A percentile compares a stretch with the other conserved stretches of the same genome.
phyloP scores from a whole-genome alignment of 2,888 invertebrate species.

The Pandemis corylana region DNA sequence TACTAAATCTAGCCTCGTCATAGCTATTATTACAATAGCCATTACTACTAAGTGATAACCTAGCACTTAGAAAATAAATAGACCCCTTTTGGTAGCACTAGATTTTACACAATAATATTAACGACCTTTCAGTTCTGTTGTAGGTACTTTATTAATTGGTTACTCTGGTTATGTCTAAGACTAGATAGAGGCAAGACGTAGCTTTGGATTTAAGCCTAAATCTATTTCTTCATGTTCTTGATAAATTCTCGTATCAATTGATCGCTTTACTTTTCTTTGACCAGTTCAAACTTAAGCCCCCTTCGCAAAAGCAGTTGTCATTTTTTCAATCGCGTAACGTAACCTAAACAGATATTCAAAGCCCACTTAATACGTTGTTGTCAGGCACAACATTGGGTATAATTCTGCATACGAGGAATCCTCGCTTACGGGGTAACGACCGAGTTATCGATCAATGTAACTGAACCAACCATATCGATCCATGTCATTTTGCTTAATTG shows the following conservation, averaged over 20 bases:
- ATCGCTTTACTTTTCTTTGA: background rate
- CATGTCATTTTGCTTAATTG: too few relatives aligned
- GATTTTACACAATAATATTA: background rate
- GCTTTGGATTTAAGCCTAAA: background rate
- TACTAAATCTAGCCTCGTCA: background rate
- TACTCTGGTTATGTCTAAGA: background rate
- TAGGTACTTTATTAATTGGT: background rate
- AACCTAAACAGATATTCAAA: too few relatives aligned
- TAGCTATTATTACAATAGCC: background rate
- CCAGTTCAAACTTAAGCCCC: background rate
- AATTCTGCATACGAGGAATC: too few relatives aligned
- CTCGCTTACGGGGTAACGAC: too few relatives aligned
- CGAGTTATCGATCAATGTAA: too few relatives aligned
- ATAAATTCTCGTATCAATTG: background rate
- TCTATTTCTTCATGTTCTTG: background rate
- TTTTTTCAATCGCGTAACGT: background rate
- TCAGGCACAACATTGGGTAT: too few relatives aligned
- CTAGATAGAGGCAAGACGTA: background rate
- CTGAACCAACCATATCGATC: too few relatives aligned
- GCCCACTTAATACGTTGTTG: too few relatives aligned
- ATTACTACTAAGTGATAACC: background rate
- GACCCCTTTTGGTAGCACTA: background rate
- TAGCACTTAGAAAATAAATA: conserved; percentile 3
- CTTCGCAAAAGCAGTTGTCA: too few relatives aligned
- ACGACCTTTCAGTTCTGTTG: background rate